phyloP scores from a whole-genome alignment of 2,113 vertebrate species.

The Sakesphorus luctuosus region DNA sequence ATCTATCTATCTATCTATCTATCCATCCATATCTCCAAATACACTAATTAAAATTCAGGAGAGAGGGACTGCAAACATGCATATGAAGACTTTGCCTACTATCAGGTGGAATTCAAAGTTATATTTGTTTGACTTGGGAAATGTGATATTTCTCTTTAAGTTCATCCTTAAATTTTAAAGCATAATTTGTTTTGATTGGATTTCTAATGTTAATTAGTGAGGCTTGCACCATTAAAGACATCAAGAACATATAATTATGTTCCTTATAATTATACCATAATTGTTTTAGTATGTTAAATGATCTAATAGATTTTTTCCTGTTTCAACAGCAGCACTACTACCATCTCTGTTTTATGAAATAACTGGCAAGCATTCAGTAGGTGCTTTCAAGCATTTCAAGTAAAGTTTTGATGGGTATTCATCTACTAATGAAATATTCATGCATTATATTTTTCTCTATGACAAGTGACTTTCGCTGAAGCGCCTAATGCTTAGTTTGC shows the following conservation, averaged over 20 bases:
- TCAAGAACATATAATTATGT: slow-evolving; percentile 72
- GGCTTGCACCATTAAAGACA: slow-evolving; percentile 66
- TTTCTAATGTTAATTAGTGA: slow-evolving; percentile 72
- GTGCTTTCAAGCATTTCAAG: slow-evolving; percentile 58
- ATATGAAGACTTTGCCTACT: neutral
- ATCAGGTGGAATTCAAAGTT: slow-evolving; percentile 16
- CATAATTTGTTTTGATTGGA: slow-evolving; percentile 73
- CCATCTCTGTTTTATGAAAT: slow-evolving; percentile 65
- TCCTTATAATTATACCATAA: slow-evolving; percentile 72
- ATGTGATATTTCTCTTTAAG: slow-evolving; percentile 54
- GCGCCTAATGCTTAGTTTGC: slow-evolving; percentile 61
- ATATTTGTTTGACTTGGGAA: slow-evolving; percentile 44
- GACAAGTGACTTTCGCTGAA: slow-evolving; percentile 63
- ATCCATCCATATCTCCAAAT: neutral
- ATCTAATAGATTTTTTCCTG: slow-evolving; percentile 69
- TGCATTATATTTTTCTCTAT: slow-evolving; percentile 65
- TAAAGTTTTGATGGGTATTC: slow-evolving; percentile 69
- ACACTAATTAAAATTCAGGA: neutral
- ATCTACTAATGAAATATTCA: slow-evolving; percentile 73
- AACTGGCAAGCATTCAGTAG: slow-evolving; percentile 61
- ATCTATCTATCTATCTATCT: neutral
- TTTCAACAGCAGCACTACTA: slow-evolving; percentile 49
- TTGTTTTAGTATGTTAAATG: slow-evolving; percentile 73
- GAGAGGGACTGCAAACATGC: neutral
- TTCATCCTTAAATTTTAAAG: slow-evolving; percentile 66